Percentiles rank a stretch among this genome's conserved stretches.
phyloP scores from a whole-genome alignment of 37 sponge, comb jelly and placozoan genomes.

The Lycopodina hypogea region DNA sequence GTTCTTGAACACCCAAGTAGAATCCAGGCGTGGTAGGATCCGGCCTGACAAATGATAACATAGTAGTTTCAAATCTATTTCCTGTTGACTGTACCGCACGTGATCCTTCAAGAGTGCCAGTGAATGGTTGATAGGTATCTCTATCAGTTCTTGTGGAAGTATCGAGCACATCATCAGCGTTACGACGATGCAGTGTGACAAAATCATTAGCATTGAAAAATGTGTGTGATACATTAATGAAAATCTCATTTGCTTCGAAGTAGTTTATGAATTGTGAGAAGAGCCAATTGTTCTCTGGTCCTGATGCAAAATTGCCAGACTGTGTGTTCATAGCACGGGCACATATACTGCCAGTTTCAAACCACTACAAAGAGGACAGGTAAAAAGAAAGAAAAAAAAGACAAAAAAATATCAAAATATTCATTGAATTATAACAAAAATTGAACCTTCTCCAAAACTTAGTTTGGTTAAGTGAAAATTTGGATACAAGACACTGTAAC shows the following conservation, averaged over 20 bases:
- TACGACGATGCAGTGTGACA: background rate
- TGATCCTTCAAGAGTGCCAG: background rate
- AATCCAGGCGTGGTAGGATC: background rate
- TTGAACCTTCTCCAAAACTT: too few relatives aligned
- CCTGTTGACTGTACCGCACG: background rate
- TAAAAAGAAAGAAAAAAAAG: too few relatives aligned
- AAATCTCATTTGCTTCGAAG: background rate
- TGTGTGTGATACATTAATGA: background rate
- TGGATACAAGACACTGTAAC: too few relatives aligned
- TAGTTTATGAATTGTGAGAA: background rate
- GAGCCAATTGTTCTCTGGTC: too few relatives aligned
- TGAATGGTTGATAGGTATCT: background rate
- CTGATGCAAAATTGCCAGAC: too few relatives aligned
- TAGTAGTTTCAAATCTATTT: background rate
- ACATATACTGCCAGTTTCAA: too few relatives aligned
- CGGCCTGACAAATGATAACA: background rate
- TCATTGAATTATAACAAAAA: too few relatives aligned
- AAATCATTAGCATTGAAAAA: background rate
- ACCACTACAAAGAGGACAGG: too few relatives aligned
- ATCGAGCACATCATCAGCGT: background rate
- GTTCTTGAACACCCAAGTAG: background rate
- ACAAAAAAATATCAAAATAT: too few relatives aligned
- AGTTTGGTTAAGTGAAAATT: too few relatives aligned
- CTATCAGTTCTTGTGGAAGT: background rate
- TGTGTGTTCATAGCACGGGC: too few relatives aligned